A percentile compares a stretch with the other conserved stretches of the same genome.
These are phyloP conservation scores for Proisotoma minuta DNA, from an alignment of 2,888 invertebrate genomes.

Conservation along the genomic window DNA sequence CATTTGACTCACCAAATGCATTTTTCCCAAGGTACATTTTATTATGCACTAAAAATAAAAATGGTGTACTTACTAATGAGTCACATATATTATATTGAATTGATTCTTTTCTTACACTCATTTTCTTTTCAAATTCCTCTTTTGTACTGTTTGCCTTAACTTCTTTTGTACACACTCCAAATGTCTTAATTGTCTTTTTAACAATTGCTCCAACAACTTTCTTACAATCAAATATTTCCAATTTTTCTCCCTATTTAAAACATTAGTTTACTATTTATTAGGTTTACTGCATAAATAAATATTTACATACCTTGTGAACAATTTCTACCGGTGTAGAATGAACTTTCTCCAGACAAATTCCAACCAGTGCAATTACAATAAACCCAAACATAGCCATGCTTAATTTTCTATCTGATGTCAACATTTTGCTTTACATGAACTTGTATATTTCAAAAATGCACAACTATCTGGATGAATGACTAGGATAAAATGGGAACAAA, in stretches of 20 bases:
- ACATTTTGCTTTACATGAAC: too few species aligned
- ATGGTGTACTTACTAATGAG: too few species aligned
- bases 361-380: neutral
- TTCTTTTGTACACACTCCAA: constrained; percentile 31
- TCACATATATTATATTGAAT: too few species aligned
- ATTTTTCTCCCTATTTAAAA: neutral
- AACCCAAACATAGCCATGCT: too few species aligned
- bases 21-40: constrained; percentile 23
- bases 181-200: constrained; percentile 31
- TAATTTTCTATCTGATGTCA: too few species aligned
- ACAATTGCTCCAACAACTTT: constrained; percentile 34
- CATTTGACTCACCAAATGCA: constrained; percentile 23
- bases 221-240: constrained; percentile 25
- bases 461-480: too few species aligned
- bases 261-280: neutral
- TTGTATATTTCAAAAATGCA: too few species aligned
- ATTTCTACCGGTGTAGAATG: neutral
- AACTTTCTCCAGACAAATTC: neutral
- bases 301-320: neutral
- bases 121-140: constrained; percentile 24
- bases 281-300: neutral
- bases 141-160: constrained; percentile 21
- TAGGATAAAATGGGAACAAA: too few species aligned
- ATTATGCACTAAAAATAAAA: constrained; percentile 26
- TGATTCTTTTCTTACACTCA: constrained; percentile 25